phyloP scores from a whole-genome alignment of 2,797 vertebrate species.

The Sebastiscus tertius region DNA sequence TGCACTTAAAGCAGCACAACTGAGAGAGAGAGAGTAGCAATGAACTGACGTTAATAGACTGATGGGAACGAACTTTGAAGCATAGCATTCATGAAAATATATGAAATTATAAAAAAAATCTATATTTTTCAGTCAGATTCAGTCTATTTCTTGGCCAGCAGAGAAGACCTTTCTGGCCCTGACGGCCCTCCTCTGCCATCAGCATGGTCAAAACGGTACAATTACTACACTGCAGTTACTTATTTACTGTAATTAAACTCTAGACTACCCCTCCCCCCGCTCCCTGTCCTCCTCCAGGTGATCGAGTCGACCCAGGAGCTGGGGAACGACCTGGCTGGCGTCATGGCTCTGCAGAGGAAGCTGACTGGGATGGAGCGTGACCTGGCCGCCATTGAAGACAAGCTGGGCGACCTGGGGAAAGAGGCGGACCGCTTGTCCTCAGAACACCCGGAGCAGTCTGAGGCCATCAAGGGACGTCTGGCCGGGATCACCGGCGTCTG shows the following conservation, averaged over 20 bases:
- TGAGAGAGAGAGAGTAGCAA: not conserved
- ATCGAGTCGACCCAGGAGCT: slow-evolving; percentile 98
- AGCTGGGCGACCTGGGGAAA: slow-evolving; percentile 92
- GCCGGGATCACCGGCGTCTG: slow-evolving; percentile 92
- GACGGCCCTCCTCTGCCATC: not conserved
- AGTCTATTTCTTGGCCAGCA: not conserved
- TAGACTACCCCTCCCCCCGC: too few species aligned
- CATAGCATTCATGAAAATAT: not conserved
- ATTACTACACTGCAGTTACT: not conserved
- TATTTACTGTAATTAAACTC: not conserved
- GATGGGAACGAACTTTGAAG: not conserved
- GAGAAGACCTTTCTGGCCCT: not conserved
- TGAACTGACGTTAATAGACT: not conserved
- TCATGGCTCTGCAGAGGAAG: slow-evolving; percentile 98
- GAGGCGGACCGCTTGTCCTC: slow-evolving; percentile 92
- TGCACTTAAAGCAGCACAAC: too few species aligned
- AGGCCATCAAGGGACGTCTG: slow-evolving; percentile 91
- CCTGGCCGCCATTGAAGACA: slow-evolving; percentile 95
- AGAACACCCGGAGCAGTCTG: slow-evolving; percentile 94
- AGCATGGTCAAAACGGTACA: too few species aligned
- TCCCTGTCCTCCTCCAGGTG: slow-evolving; percentile 71
- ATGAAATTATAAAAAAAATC: too few species aligned
- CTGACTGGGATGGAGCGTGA: slow-evolving; percentile 98
- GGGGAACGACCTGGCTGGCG: slow-evolving; percentile 95
- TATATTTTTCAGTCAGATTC: not conserved